phyloP scores from a whole-genome alignment of 2,797 vertebrate genomes.

The Hippopotamyrus pictus region DNA sequence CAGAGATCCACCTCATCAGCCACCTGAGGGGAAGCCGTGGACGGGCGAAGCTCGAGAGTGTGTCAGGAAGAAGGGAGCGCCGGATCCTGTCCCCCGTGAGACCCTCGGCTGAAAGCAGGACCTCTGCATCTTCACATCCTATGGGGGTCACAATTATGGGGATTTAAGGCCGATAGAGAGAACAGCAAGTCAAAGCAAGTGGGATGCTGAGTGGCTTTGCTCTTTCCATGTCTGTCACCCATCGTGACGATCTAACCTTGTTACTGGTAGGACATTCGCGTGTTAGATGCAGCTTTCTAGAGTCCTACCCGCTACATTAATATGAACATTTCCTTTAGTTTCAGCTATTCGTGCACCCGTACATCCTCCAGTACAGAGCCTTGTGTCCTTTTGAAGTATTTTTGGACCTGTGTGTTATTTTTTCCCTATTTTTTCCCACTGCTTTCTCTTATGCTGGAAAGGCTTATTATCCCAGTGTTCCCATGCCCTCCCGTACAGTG shows the following conservation, averaged over 20 bases:
- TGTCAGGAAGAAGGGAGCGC: background rate
- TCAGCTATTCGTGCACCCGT: background rate
- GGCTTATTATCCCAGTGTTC: background rate
- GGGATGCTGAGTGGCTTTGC: background rate
- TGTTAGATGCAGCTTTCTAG: background rate
- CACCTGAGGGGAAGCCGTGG: background rate
- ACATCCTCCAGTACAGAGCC: background rate
- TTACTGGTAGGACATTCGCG: background rate
- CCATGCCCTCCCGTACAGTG: background rate
- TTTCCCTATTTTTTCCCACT: background rate
- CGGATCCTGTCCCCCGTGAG: background rate
- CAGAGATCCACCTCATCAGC: background rate
- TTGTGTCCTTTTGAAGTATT: background rate
- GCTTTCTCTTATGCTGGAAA: background rate
- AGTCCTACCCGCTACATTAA: background rate
- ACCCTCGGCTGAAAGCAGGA: background rate
- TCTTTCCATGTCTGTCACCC: background rate
- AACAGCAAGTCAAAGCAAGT: background rate
- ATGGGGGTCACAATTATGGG: background rate
- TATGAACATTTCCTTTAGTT: background rate
- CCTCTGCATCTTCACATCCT: background rate
- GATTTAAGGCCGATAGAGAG: background rate
- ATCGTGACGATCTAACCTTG: background rate
- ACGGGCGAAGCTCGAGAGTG: background rate
- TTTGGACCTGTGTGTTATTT: background rate